phyloP scores from a whole-genome alignment of 2,113 vertebrate genomes.

The Carassius carassius region DNA sequence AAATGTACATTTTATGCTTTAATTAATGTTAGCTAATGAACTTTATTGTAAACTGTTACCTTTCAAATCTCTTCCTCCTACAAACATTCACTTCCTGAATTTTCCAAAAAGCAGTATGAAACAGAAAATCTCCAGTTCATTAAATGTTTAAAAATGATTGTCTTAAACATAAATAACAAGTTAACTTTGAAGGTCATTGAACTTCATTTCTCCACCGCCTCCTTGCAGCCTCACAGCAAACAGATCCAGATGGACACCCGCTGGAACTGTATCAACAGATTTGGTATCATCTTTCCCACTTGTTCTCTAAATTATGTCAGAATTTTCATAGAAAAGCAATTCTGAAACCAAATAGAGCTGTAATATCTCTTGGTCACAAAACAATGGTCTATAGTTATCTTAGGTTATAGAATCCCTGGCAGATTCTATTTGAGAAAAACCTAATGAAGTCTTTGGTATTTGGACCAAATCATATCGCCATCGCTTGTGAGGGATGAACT shows the following conservation, averaged over 20 bases:
- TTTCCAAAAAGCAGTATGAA: no score
- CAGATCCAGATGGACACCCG: constrained; percentile 16
- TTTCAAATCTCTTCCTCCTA: neutral
- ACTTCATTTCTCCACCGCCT: no score
- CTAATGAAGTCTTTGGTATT: neutral
- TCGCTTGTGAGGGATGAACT: no score
- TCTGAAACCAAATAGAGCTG: neutral
- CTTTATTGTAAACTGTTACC: no score
- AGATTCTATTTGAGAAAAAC: neutral
- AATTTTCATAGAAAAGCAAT: constrained; percentile 4
- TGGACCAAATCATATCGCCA: neutral
- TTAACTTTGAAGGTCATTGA: no score
- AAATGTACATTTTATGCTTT: no score
- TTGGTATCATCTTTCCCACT: neutral
- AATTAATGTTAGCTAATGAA: no score
- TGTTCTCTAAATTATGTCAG: constrained; percentile 6
- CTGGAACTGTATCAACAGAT: neutral
- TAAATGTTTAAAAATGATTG: no score
- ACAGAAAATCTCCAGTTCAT: no score
- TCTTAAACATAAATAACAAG: no score
- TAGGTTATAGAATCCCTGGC: no score
- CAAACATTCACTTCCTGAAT: no score
- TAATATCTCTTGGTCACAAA: neutral
- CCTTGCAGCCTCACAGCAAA: neutral
- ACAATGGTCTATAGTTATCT: neutral